phyloP scores from a whole-genome alignment of 2,113 vertebrate species.

The Ovibos moschatus region DNA sequence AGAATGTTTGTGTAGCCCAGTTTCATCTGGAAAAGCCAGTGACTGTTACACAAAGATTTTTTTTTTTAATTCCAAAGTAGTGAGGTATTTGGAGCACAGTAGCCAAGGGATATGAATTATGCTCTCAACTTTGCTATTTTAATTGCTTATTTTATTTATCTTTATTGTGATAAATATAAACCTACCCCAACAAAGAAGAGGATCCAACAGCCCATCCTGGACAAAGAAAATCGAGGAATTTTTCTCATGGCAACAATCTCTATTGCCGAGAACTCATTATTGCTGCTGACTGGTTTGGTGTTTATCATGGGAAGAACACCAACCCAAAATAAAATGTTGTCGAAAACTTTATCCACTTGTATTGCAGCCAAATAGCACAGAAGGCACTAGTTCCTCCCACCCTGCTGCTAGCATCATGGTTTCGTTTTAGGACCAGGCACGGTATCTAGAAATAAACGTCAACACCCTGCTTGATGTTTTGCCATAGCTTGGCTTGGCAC shows the following conservation, averaged over 20 bases:
- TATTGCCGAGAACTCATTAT: not conserved
- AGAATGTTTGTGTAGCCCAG: not conserved
- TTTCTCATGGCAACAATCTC: not conserved
- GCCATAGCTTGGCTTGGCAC: not conserved
- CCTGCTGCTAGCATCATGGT: not conserved
- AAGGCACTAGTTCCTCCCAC: not conserved
- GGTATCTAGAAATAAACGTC: not conserved
- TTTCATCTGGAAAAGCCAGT: conserved; percentile 19
- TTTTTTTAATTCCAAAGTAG: not conserved
- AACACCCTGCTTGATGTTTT: not conserved
- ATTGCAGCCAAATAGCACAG: not conserved
- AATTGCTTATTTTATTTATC: not conserved
- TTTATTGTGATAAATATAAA: not conserved
- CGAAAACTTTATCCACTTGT: not conserved
- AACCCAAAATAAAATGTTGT: not conserved
- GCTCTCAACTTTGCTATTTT: not conserved
- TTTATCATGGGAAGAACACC: not conserved
- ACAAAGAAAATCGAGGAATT: not conserved
- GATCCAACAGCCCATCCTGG: not conserved
- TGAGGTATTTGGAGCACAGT: not conserved
- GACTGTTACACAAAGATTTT: not conserved
- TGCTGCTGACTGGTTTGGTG: not conserved
- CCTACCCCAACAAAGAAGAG: not conserved
- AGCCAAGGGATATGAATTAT: not conserved
- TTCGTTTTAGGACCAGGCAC: not conserved